phyloP scores from a whole-genome alignment of 2,113 vertebrate species.

The Trochalopteron elliotii region DNA sequence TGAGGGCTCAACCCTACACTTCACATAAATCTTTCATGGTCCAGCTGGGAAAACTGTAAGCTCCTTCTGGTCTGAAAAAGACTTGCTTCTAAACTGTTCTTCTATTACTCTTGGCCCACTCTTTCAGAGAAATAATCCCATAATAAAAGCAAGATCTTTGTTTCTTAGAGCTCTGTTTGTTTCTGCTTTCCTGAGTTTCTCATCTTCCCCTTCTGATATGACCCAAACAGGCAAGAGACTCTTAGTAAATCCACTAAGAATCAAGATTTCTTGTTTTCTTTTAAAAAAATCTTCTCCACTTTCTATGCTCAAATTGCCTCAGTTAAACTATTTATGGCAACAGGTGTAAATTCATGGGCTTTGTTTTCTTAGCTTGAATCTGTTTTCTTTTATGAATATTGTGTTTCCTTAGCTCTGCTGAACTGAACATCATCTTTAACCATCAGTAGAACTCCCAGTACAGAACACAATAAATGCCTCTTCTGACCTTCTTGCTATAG shows the following conservation, averaged over 20 bases:
- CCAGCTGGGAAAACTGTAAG: background rate
- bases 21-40: background rate
- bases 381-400: constrained; percentile 1
- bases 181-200: background rate
- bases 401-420: background rate
- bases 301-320: background rate
- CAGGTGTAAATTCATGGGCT: background rate
- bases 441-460: background rate
- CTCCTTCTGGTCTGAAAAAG: background rate
- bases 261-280: background rate
- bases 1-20: background rate
- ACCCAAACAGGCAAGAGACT: background rate
- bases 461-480: background rate
- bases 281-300: background rate
- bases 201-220: fast-evolving
- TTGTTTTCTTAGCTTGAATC: background rate
- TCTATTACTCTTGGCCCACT: background rate
- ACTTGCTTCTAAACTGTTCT: background rate
- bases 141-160: background rate
- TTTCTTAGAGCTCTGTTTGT: background rate
- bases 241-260: background rate
- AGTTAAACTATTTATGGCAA: background rate
- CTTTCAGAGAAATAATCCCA: background rate
- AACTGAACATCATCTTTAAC: background rate
- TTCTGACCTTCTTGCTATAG: background rate